Percentiles rank a stretch among this genome's conserved stretches.
Evolutionary conservation across 2,113 vertebrate species (phyloP).

Genomic region (Camelus dromedarius): DNA sequence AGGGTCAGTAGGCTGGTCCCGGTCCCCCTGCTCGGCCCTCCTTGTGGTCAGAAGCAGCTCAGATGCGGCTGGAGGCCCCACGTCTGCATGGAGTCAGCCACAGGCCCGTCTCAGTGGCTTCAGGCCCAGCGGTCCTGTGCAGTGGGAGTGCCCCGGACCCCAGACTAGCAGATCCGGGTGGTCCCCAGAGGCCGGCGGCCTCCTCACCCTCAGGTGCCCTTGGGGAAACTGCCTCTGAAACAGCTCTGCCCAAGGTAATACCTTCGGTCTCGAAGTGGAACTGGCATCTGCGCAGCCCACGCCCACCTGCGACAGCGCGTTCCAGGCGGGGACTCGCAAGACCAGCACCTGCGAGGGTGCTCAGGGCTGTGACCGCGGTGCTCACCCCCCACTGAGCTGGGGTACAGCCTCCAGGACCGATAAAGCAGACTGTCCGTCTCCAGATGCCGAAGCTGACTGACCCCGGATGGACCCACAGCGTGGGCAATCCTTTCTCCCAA

Average conservation of each 20-base stretch:
- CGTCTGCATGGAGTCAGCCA: not conserved
- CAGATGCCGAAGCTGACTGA: no score
- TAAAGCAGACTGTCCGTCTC: not conserved
- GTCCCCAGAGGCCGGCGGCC: not conserved
- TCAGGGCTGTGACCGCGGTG: not conserved
- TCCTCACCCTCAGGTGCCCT: not conserved
- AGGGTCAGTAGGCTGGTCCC: not conserved
- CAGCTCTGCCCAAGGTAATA: not conserved
- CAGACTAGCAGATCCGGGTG: not conserved
- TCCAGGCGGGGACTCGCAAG: not conserved
- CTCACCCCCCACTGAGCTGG: not conserved
- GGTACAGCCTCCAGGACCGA: not conserved
- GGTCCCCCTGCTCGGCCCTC: no score
- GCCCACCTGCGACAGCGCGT: not conserved
- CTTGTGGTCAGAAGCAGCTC: not conserved
- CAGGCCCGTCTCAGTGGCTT: not conserved
- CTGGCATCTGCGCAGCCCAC: not conserved
- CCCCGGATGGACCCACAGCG: not conserved
- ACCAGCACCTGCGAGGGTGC: not conserved
- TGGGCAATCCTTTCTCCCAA: not conserved
- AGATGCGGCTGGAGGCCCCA: not conserved
- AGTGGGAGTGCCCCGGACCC: rapidly evolving
- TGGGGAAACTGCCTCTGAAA: not conserved
- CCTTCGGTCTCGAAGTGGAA: not conserved
- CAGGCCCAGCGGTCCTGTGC: not conserved